These are phyloP conservation scores for Campoletis sonorensis DNA, from an alignment of 1,140 invertebrate species.

Conservation along the genomic window DNA sequence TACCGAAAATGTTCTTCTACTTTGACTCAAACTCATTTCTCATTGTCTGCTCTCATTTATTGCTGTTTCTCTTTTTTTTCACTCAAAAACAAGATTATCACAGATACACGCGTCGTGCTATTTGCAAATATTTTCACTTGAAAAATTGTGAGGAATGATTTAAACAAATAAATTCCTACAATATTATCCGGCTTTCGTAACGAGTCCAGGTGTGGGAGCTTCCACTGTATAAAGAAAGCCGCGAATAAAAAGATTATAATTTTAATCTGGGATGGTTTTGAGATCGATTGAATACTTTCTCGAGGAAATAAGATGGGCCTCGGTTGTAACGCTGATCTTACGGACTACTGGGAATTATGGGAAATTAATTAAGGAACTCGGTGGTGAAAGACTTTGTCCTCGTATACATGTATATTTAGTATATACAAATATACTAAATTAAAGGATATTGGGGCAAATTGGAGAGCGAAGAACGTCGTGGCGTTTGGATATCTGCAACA, in stretches of 20 bases:
- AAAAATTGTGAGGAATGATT: too few relatives aligned
- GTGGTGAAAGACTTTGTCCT: background rate
- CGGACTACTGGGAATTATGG: constrained; percentile 2
- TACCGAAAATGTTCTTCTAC: too few relatives aligned
- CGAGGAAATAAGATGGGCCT: background rate
- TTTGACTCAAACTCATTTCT: too few relatives aligned
- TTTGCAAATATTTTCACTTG: too few relatives aligned
- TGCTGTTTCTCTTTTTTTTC: too few relatives aligned
- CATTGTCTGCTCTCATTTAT: too few relatives aligned
- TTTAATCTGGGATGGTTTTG: background rate
- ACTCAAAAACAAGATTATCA: too few relatives aligned
- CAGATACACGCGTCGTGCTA: too few relatives aligned
- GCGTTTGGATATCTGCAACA: background rate
- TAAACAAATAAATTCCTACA: too few relatives aligned
- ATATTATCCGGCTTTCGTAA: background rate
- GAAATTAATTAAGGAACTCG: constrained; percentile 61
- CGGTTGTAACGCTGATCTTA: background rate
- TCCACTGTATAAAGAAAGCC: background rate
- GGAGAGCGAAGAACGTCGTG: background rate
- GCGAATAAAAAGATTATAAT: constrained; percentile 20
- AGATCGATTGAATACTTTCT: background rate
- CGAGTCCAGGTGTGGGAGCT: background rate
- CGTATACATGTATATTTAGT: too few relatives aligned
- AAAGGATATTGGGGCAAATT: background rate
- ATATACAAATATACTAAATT: background rate